Percentiles rank a stretch among this genome's conserved stretches.
phyloP scores from a whole-genome alignment of 2,888 invertebrate species.

The Tethea ocularis region DNA sequence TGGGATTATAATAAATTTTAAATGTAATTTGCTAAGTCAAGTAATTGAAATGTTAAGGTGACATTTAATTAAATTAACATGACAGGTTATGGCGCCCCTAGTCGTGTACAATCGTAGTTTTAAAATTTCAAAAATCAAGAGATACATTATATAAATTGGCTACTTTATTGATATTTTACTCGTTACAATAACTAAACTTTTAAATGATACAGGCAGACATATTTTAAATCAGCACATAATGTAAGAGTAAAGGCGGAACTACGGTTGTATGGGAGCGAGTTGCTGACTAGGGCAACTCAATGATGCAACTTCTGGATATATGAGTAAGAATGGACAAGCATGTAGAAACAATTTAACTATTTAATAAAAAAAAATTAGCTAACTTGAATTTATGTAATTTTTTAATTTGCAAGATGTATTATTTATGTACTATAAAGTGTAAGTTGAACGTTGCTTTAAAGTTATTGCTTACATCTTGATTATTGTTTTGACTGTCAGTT shows the following conservation, averaged over 20 bases:
- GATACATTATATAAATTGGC: too few relatives aligned
- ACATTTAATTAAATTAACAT: conserved; percentile 40
- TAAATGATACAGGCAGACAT: too few relatives aligned
- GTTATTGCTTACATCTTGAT: conserved; percentile 75
- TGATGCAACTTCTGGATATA: conserved; percentile 42
- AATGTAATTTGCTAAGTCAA: conserved; percentile 68
- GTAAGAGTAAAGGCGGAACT: neutral
- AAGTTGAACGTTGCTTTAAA: conserved; percentile 82
- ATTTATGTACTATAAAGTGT: conserved; percentile 81
- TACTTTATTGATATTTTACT: too few relatives aligned
- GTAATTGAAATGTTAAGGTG: conserved; percentile 39
- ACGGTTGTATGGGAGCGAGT: neutral
- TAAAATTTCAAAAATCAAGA: neutral
- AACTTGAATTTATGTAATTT: conserved; percentile 82
- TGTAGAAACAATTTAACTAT: conserved; percentile 78
- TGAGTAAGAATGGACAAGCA: conserved; percentile 56
- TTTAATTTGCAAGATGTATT: conserved; percentile 80
- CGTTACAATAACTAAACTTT: too few relatives aligned
- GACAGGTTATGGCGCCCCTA: conserved; percentile 38
- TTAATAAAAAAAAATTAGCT: conserved; percentile 77
- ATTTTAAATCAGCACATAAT: neutral
- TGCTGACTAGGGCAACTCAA: conserved; percentile 20
- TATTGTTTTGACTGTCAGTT: conserved; percentile 76
- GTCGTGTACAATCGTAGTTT: neutral
- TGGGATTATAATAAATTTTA: conserved; percentile 44